Base-by-base conservation (phyloP, 2,888 invertebrate species). In the Andrena fulva region DNA sequence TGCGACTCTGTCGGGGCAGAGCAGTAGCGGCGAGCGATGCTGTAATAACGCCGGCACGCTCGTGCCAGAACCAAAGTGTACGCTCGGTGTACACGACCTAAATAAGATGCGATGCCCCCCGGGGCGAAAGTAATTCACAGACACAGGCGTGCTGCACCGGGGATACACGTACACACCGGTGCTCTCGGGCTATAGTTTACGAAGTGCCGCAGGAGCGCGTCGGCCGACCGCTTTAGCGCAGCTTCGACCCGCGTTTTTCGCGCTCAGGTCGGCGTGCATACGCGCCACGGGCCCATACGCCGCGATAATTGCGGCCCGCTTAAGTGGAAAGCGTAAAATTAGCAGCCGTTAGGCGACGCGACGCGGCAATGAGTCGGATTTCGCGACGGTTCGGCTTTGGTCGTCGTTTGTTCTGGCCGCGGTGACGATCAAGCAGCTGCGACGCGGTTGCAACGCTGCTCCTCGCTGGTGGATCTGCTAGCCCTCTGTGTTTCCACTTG, bases 71-170 rank as follows among this genome's bases (percentile, higher is more conserved):
- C 85, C 88, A 79, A 88, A 88, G 88, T 88, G 77, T 86, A 87
- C 81, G 85, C 92, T 92, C 92, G 92, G 93, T 92, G 92, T 92
- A 93, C 92, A 93, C 94, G 94, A 93, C 94, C 94, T 93, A 94
- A 93, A 94, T 94, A 94, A 93, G 93, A 93, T 93, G 93, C 93
- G 93, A 93, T 94, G 94, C 88, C 87, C 93, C 93, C 93, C 93
- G 91, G 92, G 93, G 93, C 93, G 92, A 94, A 94, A 94, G 93
- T 94, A 94, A 94, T 94, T 93, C 93, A 93, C 93, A 92, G 89
- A 88, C 87, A 86, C 87, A 89, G 79, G 84, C 87, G 50, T 62
- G 77, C 78, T 54, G 33, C 59, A 24, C 54, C 67, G 56, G 72
- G 74, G 64, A 67, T 72, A 71, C 71, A 68, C 73, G 67, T 69